Evolutionary conservation across 1,140 invertebrate species (phyloP), one percentile per base, ranked within the genome.

Genomic region (Drosophila bipectinata): DNA sequence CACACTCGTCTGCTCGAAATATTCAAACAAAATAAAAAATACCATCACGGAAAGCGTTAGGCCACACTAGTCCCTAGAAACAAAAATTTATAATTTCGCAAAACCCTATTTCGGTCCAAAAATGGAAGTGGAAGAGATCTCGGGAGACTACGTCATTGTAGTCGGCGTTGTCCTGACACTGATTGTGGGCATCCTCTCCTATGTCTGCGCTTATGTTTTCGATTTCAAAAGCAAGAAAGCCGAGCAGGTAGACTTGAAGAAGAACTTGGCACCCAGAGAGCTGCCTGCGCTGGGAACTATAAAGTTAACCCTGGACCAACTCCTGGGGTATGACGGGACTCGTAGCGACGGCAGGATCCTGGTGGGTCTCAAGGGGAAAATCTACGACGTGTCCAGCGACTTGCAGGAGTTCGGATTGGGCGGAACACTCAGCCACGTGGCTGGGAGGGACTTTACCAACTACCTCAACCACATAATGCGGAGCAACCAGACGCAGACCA

Each of bases 351-450:
- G 81, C 12, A 62, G 81, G 1, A 71, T 85, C 4, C 12, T 85
- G 24, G 48, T 85, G 21, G 48, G 60, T 0, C 66, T 85, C 8
- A 85, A 71, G 21, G 58, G 61, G 0, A 45, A 48, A 3, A 80
- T 85, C 14, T 85, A 74, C 45, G 81, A 85, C 41, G 81, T 85
- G 0, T 63, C 77, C 10, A 37, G 6, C 2, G 68, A 79, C 34
- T 18, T 51, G 0, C 2, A 9, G 0, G 52, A 74, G 10, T 80
- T 74, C 3, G 63, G 60, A 3, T 6, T 57, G 5, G 41, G 21
- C 1, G 73, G 73, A 3, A 39, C 47, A 0, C 9, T 85, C 0
- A 34, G 37, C 8, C 51, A 52, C 60, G 54, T 80, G 26, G 73
- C 81, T 2, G 81, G 81, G 1, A 62, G 24, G 6, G 71, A 80